Base-by-base conservation (phyloP, 2,113 vertebrate genomes). In the Synchiropus splendidus region DNA sequence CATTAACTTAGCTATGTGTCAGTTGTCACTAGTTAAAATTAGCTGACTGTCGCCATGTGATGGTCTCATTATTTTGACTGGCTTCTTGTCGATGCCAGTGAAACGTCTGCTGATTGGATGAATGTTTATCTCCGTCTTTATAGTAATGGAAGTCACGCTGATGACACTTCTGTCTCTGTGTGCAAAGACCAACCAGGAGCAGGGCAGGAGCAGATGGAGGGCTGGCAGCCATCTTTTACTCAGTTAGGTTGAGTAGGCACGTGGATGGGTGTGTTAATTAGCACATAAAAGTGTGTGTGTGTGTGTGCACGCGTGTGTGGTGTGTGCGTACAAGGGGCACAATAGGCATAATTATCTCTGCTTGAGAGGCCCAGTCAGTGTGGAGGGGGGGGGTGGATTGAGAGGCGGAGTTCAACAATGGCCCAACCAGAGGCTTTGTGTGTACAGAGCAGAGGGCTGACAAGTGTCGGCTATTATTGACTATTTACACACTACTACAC, bases 391-490 rank as follows among this genome's bases (percentile, higher is more conserved):
- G 45, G 47, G 60, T 33, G 21, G 50, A 36, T n/a, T 9, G 67
- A 69, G 72, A 68, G 80, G 74, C 42, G 45, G 67, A 76, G 71
- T 71, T 76, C 78, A 75, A 83, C 80, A 83, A 81, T 82, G 65
- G 72, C 75, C 75, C 69, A 65, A 83, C 76, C 77, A 75, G 49
- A 37, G 76, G 70, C 80, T 86, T 85, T 87, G 83, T 87, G 74
- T 77, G 72, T 42, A 39, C 68, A 69, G 68, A 82, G 72, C 70
- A 78, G 62, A 80, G 82, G 80, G 79, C 78, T 82, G 75, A 79
- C 78, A 80, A 79, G 75, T 86, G 81, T 85, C 80, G 62, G 58
- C 79, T 75, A 78, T 84, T 87, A 85, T 81, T 80, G 76, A 83
- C 76, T 85, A 80, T 82, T 85, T 84, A 83, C 82, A 81, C 79